Evolutionary conservation across 2,888 invertebrate species (phyloP).

Genomic region (Quadriops clusia): DNA sequence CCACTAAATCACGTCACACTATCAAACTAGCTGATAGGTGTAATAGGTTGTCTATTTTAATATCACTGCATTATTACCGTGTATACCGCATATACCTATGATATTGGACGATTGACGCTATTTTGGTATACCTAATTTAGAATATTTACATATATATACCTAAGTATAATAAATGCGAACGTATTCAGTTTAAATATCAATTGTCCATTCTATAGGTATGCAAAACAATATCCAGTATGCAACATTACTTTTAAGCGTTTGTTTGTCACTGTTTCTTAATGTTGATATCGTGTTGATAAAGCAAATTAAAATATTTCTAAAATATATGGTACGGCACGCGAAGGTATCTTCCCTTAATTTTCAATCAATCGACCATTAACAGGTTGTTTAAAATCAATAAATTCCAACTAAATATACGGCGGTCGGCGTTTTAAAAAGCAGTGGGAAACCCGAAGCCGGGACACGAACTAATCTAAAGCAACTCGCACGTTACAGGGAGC

Average conservation of each 20-base stretch:
- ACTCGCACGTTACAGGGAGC: not conserved
- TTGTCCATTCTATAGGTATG: no score
- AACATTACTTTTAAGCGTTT: no score
- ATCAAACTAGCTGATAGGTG: slow-evolving; percentile 32
- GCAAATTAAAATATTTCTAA: no score
- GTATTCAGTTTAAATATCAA: no score
- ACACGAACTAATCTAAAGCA: slow-evolving; percentile 1
- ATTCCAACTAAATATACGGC: not conserved
- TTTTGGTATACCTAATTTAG: no score
- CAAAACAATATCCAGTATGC: no score
- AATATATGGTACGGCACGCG: no score
- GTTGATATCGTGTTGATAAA: no score
- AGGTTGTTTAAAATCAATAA: not conserved
- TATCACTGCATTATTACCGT: slow-evolving; percentile 10
- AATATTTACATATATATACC: no score
- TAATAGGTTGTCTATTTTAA: slow-evolving; percentile 19
- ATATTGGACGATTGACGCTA: not conserved
- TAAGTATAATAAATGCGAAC: no score
- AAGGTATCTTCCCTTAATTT: no score
- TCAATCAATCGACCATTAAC: not conserved
- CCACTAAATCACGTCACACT: slow-evolving; percentile 36
- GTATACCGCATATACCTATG: not conserved
- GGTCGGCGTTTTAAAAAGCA: slow-evolving; percentile 1
- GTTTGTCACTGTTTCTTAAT: no score
- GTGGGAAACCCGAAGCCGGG: not conserved